Conservation (phyloP, 2,113 vertebrate species). For the Panthera tigris region DNA sequence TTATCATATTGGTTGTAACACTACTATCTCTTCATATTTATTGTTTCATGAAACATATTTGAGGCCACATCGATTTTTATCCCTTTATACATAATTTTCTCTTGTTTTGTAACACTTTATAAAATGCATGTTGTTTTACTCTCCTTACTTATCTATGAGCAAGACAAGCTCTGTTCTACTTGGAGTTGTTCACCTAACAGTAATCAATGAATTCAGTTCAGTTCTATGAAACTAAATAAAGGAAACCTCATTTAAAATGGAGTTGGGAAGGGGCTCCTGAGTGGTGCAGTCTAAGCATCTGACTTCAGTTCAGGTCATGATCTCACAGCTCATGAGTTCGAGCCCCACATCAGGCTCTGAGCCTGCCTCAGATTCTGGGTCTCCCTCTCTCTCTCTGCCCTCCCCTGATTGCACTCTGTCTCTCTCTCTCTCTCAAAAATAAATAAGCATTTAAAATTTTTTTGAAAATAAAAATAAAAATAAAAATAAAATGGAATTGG, state of each 20-base stretch:
- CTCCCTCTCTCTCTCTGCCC: too few relatives aligned
- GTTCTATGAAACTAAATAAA: neutral
- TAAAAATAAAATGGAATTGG: neutral
- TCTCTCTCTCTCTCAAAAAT: too few relatives aligned
- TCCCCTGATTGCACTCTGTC: too few relatives aligned
- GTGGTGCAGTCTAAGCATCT: too few relatives aligned
- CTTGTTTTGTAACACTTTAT: neutral
- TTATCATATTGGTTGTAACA: neutral
- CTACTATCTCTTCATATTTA: neutral
- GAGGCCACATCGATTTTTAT: neutral
- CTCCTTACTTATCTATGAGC: neutral
- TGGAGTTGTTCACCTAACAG: neutral
- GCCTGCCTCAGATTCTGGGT: too few relatives aligned
- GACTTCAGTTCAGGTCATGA: too few relatives aligned
- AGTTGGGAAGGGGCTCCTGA: neutral
- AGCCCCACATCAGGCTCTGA: too few relatives aligned
- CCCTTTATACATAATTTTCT: neutral
- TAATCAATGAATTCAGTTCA: neutral
- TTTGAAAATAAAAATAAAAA: neutral
- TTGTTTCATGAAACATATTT: neutral
- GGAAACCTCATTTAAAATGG: neutral
- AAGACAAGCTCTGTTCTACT: neutral
- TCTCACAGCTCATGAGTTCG: too few relatives aligned
- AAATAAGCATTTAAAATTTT: neutral
- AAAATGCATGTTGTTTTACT: neutral